Conservation (phyloP, 2,113 vertebrate species). For the Corvus moneduloides region DNA sequence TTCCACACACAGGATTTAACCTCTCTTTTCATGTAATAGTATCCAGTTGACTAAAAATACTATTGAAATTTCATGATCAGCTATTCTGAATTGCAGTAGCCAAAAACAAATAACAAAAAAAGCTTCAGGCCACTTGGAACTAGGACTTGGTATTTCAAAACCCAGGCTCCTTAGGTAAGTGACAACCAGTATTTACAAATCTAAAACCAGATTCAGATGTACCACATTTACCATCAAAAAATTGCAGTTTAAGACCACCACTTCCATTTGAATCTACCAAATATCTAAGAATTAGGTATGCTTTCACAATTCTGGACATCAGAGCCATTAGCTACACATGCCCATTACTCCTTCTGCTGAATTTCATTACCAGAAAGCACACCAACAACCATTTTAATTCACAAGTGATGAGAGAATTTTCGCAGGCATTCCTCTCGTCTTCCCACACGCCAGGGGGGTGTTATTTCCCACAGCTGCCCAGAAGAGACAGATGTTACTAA, state of each 20-base stretch:
- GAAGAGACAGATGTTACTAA: not conserved
- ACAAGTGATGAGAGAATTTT: not conserved
- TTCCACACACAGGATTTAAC: not conserved
- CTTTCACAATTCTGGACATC: not conserved
- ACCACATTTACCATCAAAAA: not conserved
- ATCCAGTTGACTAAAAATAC: not conserved
- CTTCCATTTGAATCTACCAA: not conserved
- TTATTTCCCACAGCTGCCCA: not conserved
- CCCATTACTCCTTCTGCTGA: not conserved
- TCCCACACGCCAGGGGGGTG: accelerated
- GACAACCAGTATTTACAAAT: not conserved
- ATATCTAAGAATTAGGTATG: not conserved
- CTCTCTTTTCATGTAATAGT: not conserved
- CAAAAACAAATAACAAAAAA: not conserved
- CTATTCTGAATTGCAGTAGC: not conserved
- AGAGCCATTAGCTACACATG: not conserved
- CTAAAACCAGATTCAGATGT: not conserved
- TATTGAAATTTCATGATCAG: not conserved
- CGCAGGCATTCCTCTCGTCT: not conserved
- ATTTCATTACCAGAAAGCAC: not conserved
- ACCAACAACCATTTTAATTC: not conserved
- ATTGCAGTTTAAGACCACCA: not conserved
- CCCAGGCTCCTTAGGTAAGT: not conserved
- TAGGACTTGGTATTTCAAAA: not conserved
- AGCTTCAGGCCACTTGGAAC: not conserved